These are phyloP conservation scores for Lochmaea crataegi DNA, from an alignment of 2,888 invertebrate genomes.

Conservation along the genomic window DNA sequence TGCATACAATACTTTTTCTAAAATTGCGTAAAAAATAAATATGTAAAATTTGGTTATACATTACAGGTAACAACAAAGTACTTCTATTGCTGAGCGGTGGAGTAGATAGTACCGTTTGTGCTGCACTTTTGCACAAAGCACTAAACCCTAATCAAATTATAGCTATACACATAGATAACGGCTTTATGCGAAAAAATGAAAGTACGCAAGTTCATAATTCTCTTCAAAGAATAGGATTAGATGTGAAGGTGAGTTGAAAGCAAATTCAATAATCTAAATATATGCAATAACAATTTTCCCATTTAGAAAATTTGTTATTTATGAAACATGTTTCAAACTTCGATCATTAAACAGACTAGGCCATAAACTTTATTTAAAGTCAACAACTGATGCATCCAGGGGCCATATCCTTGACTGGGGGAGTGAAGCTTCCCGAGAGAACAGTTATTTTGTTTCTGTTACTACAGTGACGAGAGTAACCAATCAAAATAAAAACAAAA, in stretches of 20 bases:
- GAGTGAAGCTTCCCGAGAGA: too few species aligned
- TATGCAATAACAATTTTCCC: too few species aligned
- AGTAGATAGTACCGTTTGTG: conserved; percentile 99
- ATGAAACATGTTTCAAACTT: too few species aligned
- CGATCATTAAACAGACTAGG: too few species aligned
- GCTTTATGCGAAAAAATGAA: conserved; percentile 98
- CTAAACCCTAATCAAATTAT: conserved; percentile 91
- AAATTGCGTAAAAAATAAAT: not conserved
- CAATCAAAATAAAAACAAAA: too few species aligned
- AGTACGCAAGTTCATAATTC: conserved; percentile 69
- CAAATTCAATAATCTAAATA: not conserved
- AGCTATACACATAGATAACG: conserved; percentile 98
- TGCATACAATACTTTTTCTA: too few species aligned
- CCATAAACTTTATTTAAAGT: too few species aligned
- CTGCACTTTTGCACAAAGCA: conserved; percentile 92
- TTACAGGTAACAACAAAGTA: conserved; percentile 80
- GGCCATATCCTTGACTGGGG: too few species aligned
- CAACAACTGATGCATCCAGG: too few species aligned
- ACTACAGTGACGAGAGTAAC: too few species aligned
- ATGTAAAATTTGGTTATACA: not conserved
- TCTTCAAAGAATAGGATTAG: conserved; percentile 56
- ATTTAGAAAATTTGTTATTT: too few species aligned
- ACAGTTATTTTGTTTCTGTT: too few species aligned
- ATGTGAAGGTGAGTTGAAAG: conserved; percentile 67
- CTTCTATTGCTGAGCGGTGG: conserved; percentile 96